Evolutionary conservation across 92 coral and sea anemone genomes (phyloP).

Genomic region (Palythoa heliodiscus): DNA sequence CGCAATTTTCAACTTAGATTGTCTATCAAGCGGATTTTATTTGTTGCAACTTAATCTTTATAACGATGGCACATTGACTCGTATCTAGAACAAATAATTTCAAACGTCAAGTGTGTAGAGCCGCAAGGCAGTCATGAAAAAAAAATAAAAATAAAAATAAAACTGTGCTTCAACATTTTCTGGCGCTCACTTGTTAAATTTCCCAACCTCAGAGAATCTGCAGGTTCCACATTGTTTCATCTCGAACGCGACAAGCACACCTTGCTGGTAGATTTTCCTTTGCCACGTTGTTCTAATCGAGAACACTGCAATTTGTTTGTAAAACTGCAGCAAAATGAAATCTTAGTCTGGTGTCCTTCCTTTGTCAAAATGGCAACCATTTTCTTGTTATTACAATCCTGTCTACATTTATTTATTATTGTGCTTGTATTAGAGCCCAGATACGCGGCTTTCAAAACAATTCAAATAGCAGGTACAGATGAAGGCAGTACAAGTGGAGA

Average conservation of each 20-base stretch:
- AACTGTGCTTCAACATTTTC: background rate
- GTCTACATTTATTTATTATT: background rate
- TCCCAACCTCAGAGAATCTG: background rate
- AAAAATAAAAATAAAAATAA: background rate
- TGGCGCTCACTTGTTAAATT: background rate
- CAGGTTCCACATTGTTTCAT: slow-evolving; percentile 33
- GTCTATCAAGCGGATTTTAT: too few species aligned
- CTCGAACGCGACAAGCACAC: slow-evolving; percentile 17
- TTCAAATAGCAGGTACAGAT: slow-evolving; percentile 34
- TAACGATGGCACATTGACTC: too few species aligned
- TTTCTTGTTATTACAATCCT: background rate
- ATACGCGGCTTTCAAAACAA: slow-evolving; percentile 35
- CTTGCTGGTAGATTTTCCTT: slow-evolving; percentile 6
- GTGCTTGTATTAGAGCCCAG: slow-evolving; percentile 5
- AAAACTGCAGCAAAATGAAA: slow-evolving; percentile 8
- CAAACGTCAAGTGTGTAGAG: background rate
- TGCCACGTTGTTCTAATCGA: slow-evolving; percentile 30
- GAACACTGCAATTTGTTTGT: slow-evolving; percentile 22
- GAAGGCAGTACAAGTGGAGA: slow-evolving; percentile 16
- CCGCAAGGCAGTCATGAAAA: background rate
- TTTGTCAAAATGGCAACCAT: background rate
- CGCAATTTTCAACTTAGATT: too few species aligned
- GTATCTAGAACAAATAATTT: too few species aligned
- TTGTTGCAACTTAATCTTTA: too few species aligned
- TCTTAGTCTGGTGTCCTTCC: slow-evolving; percentile 7